Conservation (phyloP, 2,797 vertebrate species). For the Lophotriccus pileatus region DNA sequence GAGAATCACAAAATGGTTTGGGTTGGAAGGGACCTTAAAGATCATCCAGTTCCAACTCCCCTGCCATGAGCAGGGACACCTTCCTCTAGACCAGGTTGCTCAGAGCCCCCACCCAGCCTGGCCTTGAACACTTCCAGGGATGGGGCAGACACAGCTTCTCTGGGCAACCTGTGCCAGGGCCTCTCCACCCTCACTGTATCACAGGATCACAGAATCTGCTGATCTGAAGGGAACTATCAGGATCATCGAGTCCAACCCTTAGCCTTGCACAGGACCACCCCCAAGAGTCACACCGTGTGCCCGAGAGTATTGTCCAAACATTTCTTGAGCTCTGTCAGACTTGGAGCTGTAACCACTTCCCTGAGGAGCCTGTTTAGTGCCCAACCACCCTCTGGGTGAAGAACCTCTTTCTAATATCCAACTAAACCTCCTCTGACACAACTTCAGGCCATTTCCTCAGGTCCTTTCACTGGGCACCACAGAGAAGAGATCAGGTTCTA, state of each 20-base stretch:
- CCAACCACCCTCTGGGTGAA: neutral
- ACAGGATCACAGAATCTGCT: neutral
- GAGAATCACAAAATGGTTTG: neutral
- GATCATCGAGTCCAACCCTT: neutral
- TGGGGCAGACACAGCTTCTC: neutral
- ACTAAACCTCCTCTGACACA: neutral
- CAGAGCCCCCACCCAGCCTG: neutral
- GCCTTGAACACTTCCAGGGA: accelerated
- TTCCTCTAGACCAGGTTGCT: neutral
- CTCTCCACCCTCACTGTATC: neutral
- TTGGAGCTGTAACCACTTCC: neutral
- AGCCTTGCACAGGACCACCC: neutral
- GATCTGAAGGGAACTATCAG: neutral
- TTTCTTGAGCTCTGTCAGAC: neutral
- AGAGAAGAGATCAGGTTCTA: neutral
- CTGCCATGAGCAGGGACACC: neutral
- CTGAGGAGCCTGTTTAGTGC: neutral
- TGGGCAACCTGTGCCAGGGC: neutral
- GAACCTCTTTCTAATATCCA: neutral
- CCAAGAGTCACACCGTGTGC: neutral
- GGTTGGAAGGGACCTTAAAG: neutral
- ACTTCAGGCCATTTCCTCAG: neutral
- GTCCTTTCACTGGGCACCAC: neutral
- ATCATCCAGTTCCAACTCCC: accelerated
- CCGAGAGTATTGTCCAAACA: neutral